phyloP scores from a whole-genome alignment of 2,888 invertebrate genomes.

The Trissolcus japonicus region DNA sequence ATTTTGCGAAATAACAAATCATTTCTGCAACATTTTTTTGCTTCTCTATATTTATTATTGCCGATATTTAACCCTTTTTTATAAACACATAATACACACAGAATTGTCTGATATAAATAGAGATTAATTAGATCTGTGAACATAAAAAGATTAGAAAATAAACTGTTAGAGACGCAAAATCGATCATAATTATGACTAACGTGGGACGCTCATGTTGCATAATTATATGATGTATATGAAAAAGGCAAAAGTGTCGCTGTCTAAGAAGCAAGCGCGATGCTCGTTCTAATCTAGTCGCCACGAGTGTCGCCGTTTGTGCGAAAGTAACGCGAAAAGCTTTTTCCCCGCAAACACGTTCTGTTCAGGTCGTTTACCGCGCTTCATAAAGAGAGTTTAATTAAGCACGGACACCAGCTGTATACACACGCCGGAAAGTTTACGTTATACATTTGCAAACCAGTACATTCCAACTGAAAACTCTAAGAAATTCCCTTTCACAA shows the following conservation, averaged over 20 bases:
- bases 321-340: slow-evolving; percentile 51
- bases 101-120: too few species aligned
- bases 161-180: background rate
- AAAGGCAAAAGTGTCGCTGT: slow-evolving; percentile 23
- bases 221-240: slow-evolving; percentile 40
- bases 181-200: slow-evolving; percentile 37
- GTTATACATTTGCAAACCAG: background rate
- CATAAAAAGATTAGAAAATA: background rate
- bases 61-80: too few species aligned
- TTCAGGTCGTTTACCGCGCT: slow-evolving; percentile 32
- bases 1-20: background rate
- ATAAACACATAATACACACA: too few species aligned
- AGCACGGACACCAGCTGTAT: slow-evolving; percentile 26
- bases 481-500: too few species aligned
- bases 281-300: slow-evolving; percentile 34
- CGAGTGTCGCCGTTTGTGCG: slow-evolving; percentile 37
- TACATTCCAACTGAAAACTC: too few species aligned
- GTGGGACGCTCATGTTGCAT: slow-evolving; percentile 20
- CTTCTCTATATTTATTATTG: background rate
- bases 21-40: background rate
- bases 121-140: too few species aligned
- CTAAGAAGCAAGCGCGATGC: slow-evolving; percentile 33
- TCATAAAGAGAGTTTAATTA: slow-evolving; percentile 51
- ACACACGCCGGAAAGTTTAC: slow-evolving; percentile 13
- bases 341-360: slow-evolving; percentile 35